Evolutionary conservation across 1,140 invertebrate species (phyloP).

Genomic region (Zophobas morio): DNA sequence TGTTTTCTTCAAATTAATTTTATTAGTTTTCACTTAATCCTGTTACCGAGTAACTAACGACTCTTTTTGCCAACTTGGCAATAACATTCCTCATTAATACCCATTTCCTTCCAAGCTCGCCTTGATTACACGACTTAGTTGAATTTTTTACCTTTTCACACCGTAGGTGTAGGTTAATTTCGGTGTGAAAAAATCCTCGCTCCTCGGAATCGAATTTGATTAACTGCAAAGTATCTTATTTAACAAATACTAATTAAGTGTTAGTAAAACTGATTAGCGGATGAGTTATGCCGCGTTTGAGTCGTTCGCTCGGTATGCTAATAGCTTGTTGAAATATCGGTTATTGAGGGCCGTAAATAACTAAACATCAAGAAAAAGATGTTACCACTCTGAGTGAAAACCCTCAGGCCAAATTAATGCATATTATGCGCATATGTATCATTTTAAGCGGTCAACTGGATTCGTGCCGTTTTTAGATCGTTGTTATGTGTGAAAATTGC

Average conservation of each 20-base stretch:
- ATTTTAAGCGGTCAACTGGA: slow-evolving; percentile 41
- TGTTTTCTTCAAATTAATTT: no score
- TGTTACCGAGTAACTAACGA: no score
- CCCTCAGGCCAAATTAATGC: slow-evolving; percentile 40
- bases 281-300: slow-evolving; percentile 57
- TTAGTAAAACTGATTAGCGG: slow-evolving; percentile 56
- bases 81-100: no score
- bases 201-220: slow-evolving; percentile 43
- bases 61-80: no score
- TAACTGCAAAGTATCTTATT: slow-evolving; percentile 52
- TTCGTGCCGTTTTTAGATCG: slow-evolving; percentile 33
- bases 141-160: no score
- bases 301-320: slow-evolving; percentile 51
- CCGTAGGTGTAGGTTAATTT: slow-evolving; percentile 32
- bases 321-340: slow-evolving; percentile 58
- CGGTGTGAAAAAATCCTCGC: slow-evolving; percentile 17
- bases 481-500: slow-evolving; percentile 34
- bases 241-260: slow-evolving; percentile 56
- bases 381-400: slow-evolving; percentile 37
- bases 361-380: slow-evolving; percentile 47
- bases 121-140: no score
- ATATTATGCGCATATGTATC: slow-evolving; percentile 41
- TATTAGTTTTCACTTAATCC: no score
- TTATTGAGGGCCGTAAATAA: slow-evolving; percentile 57
- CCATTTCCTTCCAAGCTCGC: no score